Evolutionary conservation across 2,888 invertebrate genomes (phyloP), one percentile per base, ranked within the genome.

Genomic region (Proisotoma minuta): DNA sequence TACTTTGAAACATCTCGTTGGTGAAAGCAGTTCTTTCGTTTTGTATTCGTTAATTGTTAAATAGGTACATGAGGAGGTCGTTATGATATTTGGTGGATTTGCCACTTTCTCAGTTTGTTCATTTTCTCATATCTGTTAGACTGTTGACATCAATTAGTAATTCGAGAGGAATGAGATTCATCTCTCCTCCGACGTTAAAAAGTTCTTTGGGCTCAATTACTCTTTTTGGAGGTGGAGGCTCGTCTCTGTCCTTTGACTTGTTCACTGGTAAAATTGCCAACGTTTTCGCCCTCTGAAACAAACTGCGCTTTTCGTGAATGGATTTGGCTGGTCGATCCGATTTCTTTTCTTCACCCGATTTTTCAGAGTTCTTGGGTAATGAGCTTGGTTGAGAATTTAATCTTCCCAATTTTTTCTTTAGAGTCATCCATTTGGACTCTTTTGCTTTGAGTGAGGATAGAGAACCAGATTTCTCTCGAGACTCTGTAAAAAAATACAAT

Each of bases 131-230:
- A n/a, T n/a, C n/a, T n/a, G n/a, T 15, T 15, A 34, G 8, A 34
- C 34, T 34, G 56, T 70, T 71, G 62, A 73, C 71, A 63, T 73
- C 70, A 62, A 73, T 73, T 59, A 73, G 68, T 52, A 73, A 57
- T 57, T 73, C 73, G 52, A 73, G 60, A 28, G 73, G 73, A 60
- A 73, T 72, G 63, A 73, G 62, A 58, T 73, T 72, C 72, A 73
- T 73, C 63, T 73, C 73, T 10, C 73, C 73, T 29, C 73, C 73
- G n/a, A 73, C 73, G 47, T 73, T 72, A 58, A 72, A 73, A n/a
- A 73, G 58, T 64, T 73, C 73, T 40, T 67, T 66, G 15, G 71
- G 72, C 48, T 65, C 63, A 10, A 54, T 47, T 20, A 65, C 52
- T 48, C 61, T 65, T 51, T 65, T 65, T 12, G 60, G 60, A 20